Evolutionary conservation across 2,888 invertebrate genomes (phyloP), one percentile per base, ranked within the genome.

Genomic region (Dynastes grantii): DNA sequence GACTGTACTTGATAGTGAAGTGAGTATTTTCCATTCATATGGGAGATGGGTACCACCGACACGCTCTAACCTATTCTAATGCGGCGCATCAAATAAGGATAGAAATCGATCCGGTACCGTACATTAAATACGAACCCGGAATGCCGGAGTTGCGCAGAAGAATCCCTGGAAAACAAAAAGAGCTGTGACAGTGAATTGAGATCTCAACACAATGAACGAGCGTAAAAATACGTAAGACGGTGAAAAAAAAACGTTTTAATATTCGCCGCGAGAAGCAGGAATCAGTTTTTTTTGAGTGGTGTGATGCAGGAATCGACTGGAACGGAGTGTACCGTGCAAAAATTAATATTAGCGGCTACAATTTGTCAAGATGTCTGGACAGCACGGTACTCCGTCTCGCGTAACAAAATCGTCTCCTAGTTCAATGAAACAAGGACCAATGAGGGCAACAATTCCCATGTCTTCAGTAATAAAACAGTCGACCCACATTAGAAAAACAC

Each of bases 371-470:
- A 92, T 92, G 92, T 92, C 92, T 87, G 80, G 83, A 70, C 83
- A 83, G 80, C 82, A 84, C 81, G 90, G 91, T 84, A 85, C 87
- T 73, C 87, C 88, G 80, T 81, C 85, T 70, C 87, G 92, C 84
- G 91, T 92, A 84, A 91, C 93, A 84, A 93, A 93, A 89, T 93
- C 93, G 86, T 92, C 93, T 79, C 93, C 94, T 85, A 92, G 92
- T 87, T 91, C 92, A 81, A 89, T 86, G 83, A 91, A 92, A 87
- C 90, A 90, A 84, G 94, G 94, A 77, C 94, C 95, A 83, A 92
- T 95, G 92, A 92, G 94, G 87, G 95, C 95, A 79, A 95, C 94
- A 80, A 90, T 95, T 86, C 94, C 95, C 84, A 93, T 95, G 85
- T 93, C 94, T 77, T 94, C 94, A 79, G 91, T 94, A 81, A 90